phyloP scores from a whole-genome alignment of 2,888 invertebrate genomes.

The Cheilosia grossa region DNA sequence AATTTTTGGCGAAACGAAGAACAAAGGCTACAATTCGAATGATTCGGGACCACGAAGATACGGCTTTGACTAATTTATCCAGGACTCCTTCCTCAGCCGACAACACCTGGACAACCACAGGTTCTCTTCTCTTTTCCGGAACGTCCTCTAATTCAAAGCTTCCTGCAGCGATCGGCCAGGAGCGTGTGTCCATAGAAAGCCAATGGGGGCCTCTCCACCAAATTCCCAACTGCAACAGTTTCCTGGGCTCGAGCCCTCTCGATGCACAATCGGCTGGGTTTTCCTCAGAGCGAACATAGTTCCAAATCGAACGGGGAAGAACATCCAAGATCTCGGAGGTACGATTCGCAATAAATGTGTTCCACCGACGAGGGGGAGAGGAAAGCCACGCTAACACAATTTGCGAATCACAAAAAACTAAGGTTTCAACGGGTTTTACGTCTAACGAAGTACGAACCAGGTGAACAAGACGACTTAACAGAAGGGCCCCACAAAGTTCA shows the following conservation, averaged over 20 bases:
- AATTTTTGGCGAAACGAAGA: constrained; percentile 4
- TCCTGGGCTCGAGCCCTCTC: too few species aligned
- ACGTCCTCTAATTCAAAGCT: too few species aligned
- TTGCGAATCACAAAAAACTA: constrained; percentile 41
- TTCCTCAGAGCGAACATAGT: too few species aligned
- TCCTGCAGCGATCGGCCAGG: too few species aligned
- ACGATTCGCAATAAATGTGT: constrained; percentile 49
- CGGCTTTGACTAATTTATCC: background rate
- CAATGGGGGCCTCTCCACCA: too few species aligned
- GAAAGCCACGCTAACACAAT: constrained; percentile 73
- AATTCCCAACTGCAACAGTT: too few species aligned
- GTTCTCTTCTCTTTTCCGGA: too few species aligned
- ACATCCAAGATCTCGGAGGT: constrained; percentile 64
- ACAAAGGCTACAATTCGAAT: constrained; percentile 7
- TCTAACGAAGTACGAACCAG: background rate
- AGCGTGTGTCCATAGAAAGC: too few species aligned
- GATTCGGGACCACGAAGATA: constrained; percentile 5
- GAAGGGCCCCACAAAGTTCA: constrained; percentile 58
- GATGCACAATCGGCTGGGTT: too few species aligned
- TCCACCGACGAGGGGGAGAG: constrained; percentile 32
- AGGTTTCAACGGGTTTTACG: constrained; percentile 14
- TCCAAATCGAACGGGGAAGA: background rate
- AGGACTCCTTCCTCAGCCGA: background rate
- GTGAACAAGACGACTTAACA: constrained; percentile 2
- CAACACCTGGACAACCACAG: too few species aligned